Conservation (phyloP, 2,113 vertebrate genomes). For the Rhynchopsitta pachyrhyncha region DNA sequence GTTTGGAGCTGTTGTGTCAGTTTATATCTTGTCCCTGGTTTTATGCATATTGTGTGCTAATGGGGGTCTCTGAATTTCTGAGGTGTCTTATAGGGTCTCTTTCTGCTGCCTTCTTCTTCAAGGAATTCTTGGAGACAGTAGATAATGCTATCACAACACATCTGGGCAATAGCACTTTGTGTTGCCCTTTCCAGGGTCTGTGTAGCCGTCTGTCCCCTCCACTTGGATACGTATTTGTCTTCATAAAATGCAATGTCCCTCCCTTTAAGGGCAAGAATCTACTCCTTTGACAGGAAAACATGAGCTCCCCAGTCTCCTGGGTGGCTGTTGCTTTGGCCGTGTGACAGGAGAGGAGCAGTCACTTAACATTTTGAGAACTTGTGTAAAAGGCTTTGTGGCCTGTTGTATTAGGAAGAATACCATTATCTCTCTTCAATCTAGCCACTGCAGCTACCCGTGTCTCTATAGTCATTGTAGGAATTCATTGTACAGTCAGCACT, state of each 20-base stretch:
- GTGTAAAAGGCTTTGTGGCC: not conserved
- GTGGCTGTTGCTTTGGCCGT: not conserved
- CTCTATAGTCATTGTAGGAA: not conserved
- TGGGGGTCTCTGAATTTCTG: not conserved
- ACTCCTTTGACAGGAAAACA: not conserved
- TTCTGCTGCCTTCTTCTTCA: not conserved
- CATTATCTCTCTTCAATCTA: not conserved
- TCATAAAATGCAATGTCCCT: not conserved
- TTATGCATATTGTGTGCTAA: not conserved
- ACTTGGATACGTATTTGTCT: not conserved
- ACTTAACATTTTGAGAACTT: not conserved
- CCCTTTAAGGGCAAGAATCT: not conserved
- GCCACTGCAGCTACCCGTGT: not conserved
- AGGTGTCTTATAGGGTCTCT: not conserved
- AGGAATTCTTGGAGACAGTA: not conserved
- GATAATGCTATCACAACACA: not conserved
- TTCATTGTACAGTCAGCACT: not conserved
- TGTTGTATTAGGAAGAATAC: not conserved
- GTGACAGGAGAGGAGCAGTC: not conserved
- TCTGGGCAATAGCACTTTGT: not conserved
- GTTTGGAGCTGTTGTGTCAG: accelerated
- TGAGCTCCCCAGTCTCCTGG: not conserved
- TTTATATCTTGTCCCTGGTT: not conserved
- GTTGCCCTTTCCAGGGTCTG: not conserved
- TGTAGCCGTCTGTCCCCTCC: not conserved